Evolutionary conservation across 2,113 vertebrate genomes (phyloP), one percentile per base, ranked within the genome.

Genomic region (Emydocephalus ijimae): DNA sequence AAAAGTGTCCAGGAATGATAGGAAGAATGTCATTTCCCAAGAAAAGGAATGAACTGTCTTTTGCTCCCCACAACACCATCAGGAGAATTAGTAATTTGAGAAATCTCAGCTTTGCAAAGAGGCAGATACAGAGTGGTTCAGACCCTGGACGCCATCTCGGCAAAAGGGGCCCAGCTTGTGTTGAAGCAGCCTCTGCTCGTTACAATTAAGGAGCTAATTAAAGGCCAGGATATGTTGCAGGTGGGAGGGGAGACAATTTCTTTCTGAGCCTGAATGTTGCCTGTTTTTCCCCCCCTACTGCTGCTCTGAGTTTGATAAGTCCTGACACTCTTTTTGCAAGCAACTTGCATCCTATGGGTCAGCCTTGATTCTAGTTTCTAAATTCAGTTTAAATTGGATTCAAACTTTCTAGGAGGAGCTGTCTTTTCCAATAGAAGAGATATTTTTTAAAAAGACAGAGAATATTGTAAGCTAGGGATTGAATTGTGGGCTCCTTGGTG

Each of bases 11-110:
- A 95, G 94, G 90, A 94, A 97, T 45, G 95, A 91, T 95, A 95
- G 97, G 96, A 96, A 96, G 96, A 97, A 96, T 93, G 97, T 96
- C 97, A 97, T 97, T 97, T 96, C 97, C 97, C 97, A 97, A 97
- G 96, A 43, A 97, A 97, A 97, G 97, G 96, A 96, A 96, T 91
- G 96, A 94, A 94, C 97, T 98, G 96, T 97, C 97, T 98, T 97
- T 96, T 97, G 97, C 97, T 97, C 97, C 97, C 97, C 97, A 97
- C 97, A 96, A 96, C 97, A 96, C 96, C 98, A 98, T 98, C 98
- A 98, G 94, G 96, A 96, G 97, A 97, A 97, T 98, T 97, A 98
- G 97, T 97, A 98, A 98, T 54, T 57, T 2, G 97, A 98, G 96
- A 86, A 54, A 95, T 94, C 85, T 96, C 97, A 95, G 95, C 96